Base-by-base conservation (phyloP, 2,113 vertebrate genomes). In the Tyrannus savana region DNA sequence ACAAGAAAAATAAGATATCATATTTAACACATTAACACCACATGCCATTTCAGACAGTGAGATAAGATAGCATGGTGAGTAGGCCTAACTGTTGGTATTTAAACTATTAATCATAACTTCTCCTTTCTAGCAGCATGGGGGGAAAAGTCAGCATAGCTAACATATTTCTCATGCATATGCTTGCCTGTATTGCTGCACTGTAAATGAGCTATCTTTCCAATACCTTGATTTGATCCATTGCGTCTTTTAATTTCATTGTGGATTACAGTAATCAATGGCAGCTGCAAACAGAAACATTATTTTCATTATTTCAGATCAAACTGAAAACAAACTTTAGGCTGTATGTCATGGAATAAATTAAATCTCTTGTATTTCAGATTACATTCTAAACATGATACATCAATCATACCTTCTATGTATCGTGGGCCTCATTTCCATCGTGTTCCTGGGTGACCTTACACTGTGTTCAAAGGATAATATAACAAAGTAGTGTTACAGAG, bases 21-120 rank as follows among this genome's bases (percentile, higher is more conserved):
- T 88, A 89, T 96, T 97, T 94, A 87, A 83, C 95, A 93, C 89
- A 91, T 96, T 96, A 96, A 77, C 95, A 92, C 93, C 67, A 83
- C 79, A 83, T 95, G 89, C 87, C 85, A 84, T 90, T 93, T 91
- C 67, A 94, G 89, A 94, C 82, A 78, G 78, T 41, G 52, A 89
- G 93, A 95, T 96, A 93, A 95, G 96, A 95, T 91, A 93, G 59
- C 47, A 47, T 76, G 55, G 91, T 49, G 60, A 82, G 80, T 60
- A 85, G 68, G 39, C 49, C 71, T 84, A 78, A 87, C 89, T 77
- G 49, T 49, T 95, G 87, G 67, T 89, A 93, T 94, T 91, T 72
- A 88, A 85, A 35, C 74, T 90, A 92, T 97, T 95, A 95, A 95
- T 97, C 95, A 96, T 71, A 93, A 86, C 63, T 42, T 83, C 63